Evolutionary conservation across 2,113 vertebrate genomes (phyloP).

Genomic region (Verasper variegatus): DNA sequence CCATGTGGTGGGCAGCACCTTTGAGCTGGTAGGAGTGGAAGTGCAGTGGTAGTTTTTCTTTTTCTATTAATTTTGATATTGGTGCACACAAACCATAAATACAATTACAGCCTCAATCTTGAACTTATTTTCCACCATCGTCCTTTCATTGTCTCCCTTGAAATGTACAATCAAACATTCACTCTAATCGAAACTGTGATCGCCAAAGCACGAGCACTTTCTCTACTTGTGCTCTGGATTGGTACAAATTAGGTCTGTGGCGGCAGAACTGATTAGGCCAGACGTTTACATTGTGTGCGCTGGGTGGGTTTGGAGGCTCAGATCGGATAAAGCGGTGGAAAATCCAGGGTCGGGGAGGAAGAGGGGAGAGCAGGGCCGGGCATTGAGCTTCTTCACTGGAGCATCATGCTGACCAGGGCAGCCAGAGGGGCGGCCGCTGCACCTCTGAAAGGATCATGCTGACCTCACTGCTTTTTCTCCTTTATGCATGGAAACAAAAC

Average conservation of each 20-base stretch:
- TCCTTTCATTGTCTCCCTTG: background rate
- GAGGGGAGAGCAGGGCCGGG: constrained; percentile 62
- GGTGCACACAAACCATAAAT: background rate
- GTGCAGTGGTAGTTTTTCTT: background rate
- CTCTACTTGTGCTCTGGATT: constrained; percentile 51
- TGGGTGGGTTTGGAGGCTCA: constrained; percentile 65
- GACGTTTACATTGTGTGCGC: constrained; percentile 78
- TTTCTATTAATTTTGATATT: background rate
- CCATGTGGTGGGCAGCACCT: background rate
- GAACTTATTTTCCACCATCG: background rate
- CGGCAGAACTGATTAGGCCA: constrained; percentile 82
- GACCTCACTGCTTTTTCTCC: constrained; percentile 71
- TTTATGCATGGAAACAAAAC: constrained; percentile 73
- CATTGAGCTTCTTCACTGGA: constrained; percentile 79
- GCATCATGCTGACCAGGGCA: constrained; percentile 76
- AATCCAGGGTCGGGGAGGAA: constrained; percentile 77
- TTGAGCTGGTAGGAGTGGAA: background rate
- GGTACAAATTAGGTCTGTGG: constrained; percentile 59
- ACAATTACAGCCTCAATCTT: background rate
- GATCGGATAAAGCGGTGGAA: constrained; percentile 79
- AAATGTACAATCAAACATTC: constrained; percentile 13
- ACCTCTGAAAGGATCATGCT: constrained; percentile 82
- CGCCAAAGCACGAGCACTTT: constrained; percentile 47
- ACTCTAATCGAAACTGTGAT: constrained; percentile 11
- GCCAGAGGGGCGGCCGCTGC: constrained; percentile 44